Conservation (phyloP, 2,113 vertebrate species). For the Pimephales promelas region DNA sequence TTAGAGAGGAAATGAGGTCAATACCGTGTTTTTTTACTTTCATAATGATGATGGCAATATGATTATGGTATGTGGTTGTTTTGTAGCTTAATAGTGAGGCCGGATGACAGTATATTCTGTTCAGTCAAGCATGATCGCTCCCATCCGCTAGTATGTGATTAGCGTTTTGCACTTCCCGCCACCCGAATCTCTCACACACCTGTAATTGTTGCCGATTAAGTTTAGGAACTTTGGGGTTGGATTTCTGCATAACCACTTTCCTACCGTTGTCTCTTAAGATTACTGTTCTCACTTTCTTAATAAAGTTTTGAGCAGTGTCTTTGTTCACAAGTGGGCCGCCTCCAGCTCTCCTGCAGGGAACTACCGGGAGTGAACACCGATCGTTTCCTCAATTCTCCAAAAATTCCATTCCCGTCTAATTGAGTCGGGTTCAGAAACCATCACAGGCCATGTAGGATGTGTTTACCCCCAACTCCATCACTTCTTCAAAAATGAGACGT, state of each 20-base stretch:
- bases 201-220: conserved; percentile 1
- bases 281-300: conserved; percentile 6
- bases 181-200: conserved; percentile 5
- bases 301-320: background rate
- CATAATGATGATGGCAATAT: conserved; percentile 23
- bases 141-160: conserved; percentile 64
- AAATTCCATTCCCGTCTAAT: conserved; percentile 46
- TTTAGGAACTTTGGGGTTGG: background rate
- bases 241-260: background rate
- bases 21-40: background rate
- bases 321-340: conserved; percentile 14
- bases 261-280: background rate
- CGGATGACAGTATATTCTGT: conserved; percentile 31
- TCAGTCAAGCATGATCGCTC: conserved; percentile 56
- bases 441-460: conserved; percentile 44
- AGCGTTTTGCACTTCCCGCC: conserved; percentile 49
- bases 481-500: conserved; percentile 44
- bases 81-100: conserved; percentile 20
- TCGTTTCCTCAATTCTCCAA: conserved; percentile 27
- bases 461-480: conserved; percentile 31
- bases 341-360: conserved; percentile 12
- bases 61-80: conserved; percentile 19
- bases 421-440: conserved; percentile 33
- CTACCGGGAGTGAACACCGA: conserved; percentile 25
- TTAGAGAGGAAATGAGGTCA: conserved; percentile 32